Evolutionary conservation across 2,888 invertebrate genomes (phyloP).

Genomic region (Scaptomyza flava): DNA sequence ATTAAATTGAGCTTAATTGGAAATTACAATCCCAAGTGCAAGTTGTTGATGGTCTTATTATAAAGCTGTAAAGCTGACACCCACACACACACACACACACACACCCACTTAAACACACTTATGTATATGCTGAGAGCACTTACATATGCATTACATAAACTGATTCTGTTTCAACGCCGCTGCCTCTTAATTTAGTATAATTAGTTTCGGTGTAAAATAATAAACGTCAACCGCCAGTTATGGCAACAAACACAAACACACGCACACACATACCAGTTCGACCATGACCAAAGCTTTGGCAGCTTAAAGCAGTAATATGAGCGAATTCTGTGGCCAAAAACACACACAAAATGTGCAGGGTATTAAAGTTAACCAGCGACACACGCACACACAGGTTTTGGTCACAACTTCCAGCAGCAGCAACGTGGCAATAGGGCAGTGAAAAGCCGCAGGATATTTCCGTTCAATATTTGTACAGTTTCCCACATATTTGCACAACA

Average conservation of each 20-base stretch:
- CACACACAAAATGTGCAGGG: conserved; percentile 4
- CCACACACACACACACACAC: not conserved
- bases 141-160: conserved; percentile 72
- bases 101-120: not conserved
- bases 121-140: conserved; percentile 33
- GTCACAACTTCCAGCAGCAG: conserved; percentile 8
- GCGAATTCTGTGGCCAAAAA: conserved; percentile 42
- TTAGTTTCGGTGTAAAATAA: conserved; percentile 74
- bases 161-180: conserved; percentile 55
- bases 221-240: conserved; percentile 59
- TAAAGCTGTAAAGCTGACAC: conserved; percentile 15
- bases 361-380: conserved; percentile 31
- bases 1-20: conserved; percentile 76
- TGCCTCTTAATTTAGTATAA: conserved; percentile 68
- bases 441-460: conserved; percentile 70
- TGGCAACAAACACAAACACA: conserved; percentile 27
- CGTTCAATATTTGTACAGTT: conserved; percentile 75
- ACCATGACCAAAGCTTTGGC: conserved; percentile 37
- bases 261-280: conserved; percentile 12
- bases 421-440: conserved; percentile 43
- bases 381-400: conserved; percentile 23
- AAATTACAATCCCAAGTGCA: conserved; percentile 68
- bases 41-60: conserved; percentile 33
- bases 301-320: conserved; percentile 50
- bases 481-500: conserved; percentile 60